Base-by-base conservation (phyloP, 2,888 invertebrate species). In the Mallateleia sp. region DNA sequence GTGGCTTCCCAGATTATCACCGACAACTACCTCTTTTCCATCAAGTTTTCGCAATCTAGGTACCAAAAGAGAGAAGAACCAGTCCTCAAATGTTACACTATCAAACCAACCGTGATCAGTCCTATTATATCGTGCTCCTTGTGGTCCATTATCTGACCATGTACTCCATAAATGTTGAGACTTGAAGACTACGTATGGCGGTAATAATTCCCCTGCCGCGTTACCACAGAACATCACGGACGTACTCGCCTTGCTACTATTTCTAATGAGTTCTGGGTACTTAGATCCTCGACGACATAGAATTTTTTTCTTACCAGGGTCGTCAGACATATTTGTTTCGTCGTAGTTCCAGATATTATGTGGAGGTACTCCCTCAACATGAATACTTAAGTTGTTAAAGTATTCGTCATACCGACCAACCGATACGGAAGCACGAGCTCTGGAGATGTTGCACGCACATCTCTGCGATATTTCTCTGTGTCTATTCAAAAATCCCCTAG, bases 141-240 rank as follows among this genome's bases (percentile, higher is more conserved):
- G 25, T n/a, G 64, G 45, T 42, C 25, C 64, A n/a, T 18, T 45
- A n/a, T 1, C 22, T 45, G 45, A 45, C 64, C 25, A 64, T 4
- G 8, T 4, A 24, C 54, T 54, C 56, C 56, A 54, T 20, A 54
- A 28, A 25, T 42, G 24, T 20, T 71, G n/a, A 11, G 71, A 71
- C 14, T 56, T 71, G 20, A 38, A 71, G 20, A 56, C 56, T 15
- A 56, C 20, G 24, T 22, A 71, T 5, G 71, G 71, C 22, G 71
- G 54, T 7, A 56, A 14, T 8, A 56, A 5, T 11, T 38, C 32
- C 1, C 71, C 56, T 6, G 20, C 24, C 38, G 71, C 71, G 38
- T 38, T 71, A 6, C 54, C 71, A 38, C 71, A 71, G 14, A 71
- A 71, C 71, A 71, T 71, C 8, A 54, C 25, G 15, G 54, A 56